Conservation (phyloP, 2,888 invertebrate species). For the Neoascia interrupta region DNA sequence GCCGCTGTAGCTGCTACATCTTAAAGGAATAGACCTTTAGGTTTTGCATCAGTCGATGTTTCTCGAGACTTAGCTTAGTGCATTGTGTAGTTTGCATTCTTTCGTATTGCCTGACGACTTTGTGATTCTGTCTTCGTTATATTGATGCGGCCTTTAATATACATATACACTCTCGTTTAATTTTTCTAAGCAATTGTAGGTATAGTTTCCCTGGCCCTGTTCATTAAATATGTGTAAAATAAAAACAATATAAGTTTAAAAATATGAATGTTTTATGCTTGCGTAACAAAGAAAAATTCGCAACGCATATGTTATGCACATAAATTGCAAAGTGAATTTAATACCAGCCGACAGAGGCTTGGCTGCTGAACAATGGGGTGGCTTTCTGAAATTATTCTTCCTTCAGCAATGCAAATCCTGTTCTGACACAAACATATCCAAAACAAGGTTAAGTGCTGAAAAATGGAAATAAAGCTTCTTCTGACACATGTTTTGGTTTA, state of each 20-base stretch:
- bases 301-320: not conserved
- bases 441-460: slow-evolving; percentile 27
- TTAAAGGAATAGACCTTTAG: too few relatives aligned
- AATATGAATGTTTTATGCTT: not conserved
- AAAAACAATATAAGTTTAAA: not conserved
- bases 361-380: not conserved
- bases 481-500: not conserved
- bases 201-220: too few relatives aligned
- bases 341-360: too few relatives aligned
- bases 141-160: too few relatives aligned
- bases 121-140: not conserved
- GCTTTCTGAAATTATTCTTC: not conserved
- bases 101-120: not conserved
- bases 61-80: too few relatives aligned
- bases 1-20: too few relatives aligned
- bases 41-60: too few relatives aligned
- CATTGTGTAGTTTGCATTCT: too few relatives aligned
- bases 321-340: slow-evolving; percentile 13
- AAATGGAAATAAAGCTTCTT: slow-evolving; percentile 26
- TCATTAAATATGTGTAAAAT: not conserved
- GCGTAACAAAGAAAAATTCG: slow-evolving; percentile 12
- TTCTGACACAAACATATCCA: not conserved
- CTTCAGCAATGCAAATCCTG: slow-evolving; percentile 25
- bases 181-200: too few relatives aligned
- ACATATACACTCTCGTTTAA: too few relatives aligned